phyloP scores from a whole-genome alignment of 2,113 vertebrate genomes.

The Menidia beryllina region DNA sequence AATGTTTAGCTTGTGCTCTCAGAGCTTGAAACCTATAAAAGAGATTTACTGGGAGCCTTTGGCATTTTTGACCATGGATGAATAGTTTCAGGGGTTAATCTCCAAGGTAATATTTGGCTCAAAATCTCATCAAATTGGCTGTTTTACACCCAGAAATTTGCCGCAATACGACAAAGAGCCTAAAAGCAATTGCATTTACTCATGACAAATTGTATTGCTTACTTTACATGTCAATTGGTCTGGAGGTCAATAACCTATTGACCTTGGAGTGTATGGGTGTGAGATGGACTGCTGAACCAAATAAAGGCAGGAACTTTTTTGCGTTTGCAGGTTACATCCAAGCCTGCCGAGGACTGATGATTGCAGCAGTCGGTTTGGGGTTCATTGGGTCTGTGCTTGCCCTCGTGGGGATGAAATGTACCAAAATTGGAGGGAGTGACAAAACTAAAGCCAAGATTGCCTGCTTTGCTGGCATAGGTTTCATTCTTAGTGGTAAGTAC shows the following conservation, averaged over 20 bases:
- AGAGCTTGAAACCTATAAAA: slow-evolving; percentile 80
- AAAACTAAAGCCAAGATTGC: slow-evolving; percentile 90
- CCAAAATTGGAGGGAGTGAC: slow-evolving; percentile 92
- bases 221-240: slow-evolving; percentile 45
- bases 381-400: slow-evolving; percentile 90
- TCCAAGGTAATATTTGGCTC: slow-evolving; percentile 81
- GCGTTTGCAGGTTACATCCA: slow-evolving; percentile 90
- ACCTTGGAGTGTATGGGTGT: slow-evolving; percentile 25
- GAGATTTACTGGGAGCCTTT: slow-evolving; percentile 80
- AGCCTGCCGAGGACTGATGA: slow-evolving; percentile 95
- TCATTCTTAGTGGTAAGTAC: slow-evolving; percentile 90
- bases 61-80: slow-evolving; percentile 85
- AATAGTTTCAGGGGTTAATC: slow-evolving; percentile 86
- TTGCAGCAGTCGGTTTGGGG: slow-evolving; percentile 90
- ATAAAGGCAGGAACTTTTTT: neutral
- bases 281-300: neutral
- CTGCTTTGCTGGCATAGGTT: slow-evolving; percentile 88
- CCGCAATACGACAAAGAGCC: neutral
- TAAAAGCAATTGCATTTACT: slow-evolving; percentile 36
- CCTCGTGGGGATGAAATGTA: slow-evolving; percentile 97
- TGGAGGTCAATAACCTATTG: slow-evolving; percentile 36
- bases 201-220: slow-evolving; percentile 51
- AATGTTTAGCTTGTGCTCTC: slow-evolving; percentile 79
- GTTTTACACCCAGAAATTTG: slow-evolving; percentile 15
- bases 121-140: slow-evolving; percentile 40